These are phyloP conservation scores for Congeria kusceri DNA, from an alignment of 2,888 invertebrate genomes.

Conservation along the genomic window DNA sequence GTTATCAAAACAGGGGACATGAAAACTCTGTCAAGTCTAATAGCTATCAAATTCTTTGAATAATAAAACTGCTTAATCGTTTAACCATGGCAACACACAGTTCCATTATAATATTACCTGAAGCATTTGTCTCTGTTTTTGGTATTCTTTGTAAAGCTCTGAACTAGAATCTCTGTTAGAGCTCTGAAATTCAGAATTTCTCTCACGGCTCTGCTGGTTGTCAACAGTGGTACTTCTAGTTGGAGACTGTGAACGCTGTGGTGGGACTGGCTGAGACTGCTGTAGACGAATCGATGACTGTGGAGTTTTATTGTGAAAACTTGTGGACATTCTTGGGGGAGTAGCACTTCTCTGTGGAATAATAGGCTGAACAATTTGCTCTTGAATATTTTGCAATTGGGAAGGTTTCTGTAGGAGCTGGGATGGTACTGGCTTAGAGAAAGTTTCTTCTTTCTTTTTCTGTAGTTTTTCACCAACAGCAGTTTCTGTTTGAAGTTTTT, in stretches of 20 bases:
- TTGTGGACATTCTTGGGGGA: slow-evolving; percentile 63
- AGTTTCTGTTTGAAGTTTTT: slow-evolving; percentile 78
- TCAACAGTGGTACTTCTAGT: slow-evolving; percentile 67
- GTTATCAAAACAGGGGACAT: too few relatives aligned
- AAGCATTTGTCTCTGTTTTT: slow-evolving; percentile 86
- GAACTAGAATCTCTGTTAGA: slow-evolving; percentile 85
- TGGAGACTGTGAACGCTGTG: slow-evolving; percentile 71
- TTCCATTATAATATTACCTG: slow-evolving; percentile 38
- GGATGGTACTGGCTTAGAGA: slow-evolving; percentile 19
- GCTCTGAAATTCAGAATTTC: slow-evolving; percentile 33
- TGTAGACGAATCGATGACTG: slow-evolving; percentile 54
- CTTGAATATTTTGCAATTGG: slow-evolving; percentile 46
- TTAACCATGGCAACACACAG: too few relatives aligned
- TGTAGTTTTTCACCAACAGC: slow-evolving; percentile 53
- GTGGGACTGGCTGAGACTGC: slow-evolving; percentile 52
- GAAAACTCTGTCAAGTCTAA: too few relatives aligned
- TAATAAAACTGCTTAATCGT: too few relatives aligned
- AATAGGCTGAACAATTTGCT: slow-evolving; percentile 29
- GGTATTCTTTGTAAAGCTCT: slow-evolving; percentile 92
- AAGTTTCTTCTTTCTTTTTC: slow-evolving; percentile 26
- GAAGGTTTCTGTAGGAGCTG: slow-evolving; percentile 39
- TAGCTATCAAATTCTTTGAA: too few relatives aligned
- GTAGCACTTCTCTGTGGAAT: slow-evolving; percentile 60
- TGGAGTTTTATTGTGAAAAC: slow-evolving; percentile 55
- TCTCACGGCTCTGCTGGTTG: slow-evolving; percentile 33